Conservation (phyloP, 2,113 vertebrate genomes). For the Australoheros scitulus region DNA sequence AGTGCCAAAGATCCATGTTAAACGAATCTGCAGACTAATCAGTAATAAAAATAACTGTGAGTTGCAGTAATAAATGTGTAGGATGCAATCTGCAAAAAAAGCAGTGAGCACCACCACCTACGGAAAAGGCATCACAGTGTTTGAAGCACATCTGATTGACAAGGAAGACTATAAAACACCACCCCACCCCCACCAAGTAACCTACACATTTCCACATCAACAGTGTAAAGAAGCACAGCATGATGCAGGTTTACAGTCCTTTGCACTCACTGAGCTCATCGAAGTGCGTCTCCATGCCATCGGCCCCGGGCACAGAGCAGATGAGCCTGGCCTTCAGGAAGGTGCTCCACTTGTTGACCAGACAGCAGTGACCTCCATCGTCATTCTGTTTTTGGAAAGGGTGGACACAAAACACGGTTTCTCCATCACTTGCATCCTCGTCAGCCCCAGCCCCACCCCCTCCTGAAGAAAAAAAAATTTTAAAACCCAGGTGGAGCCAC, state of each 20-base stretch:
- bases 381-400: constrained; percentile 84
- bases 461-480: constrained; percentile 54
- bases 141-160: constrained; percentile 36
- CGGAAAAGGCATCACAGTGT: neutral
- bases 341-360: constrained; percentile 99
- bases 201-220: neutral
- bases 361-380: constrained; percentile 95
- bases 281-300: constrained; percentile 96
- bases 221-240: neutral
- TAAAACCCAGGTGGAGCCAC: constrained; percentile 65
- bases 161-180: constrained; percentile 15
- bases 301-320: constrained; percentile 93
- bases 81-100: neutral
- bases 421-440: constrained; percentile 39
- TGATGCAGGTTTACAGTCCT: neutral
- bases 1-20: fast-evolving
- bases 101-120: constrained; percentile 5
- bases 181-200: constrained; percentile 10
- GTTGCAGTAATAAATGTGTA: constrained; percentile 10
- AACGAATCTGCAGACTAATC: neutral
- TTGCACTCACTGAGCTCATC: constrained; percentile 93
- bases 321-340: constrained; percentile 97
- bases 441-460: neutral
- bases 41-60: neutral
- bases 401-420: constrained; percentile 41